Conservation (phyloP, 2,888 invertebrate genomes). For the Parnassius smintheus region DNA sequence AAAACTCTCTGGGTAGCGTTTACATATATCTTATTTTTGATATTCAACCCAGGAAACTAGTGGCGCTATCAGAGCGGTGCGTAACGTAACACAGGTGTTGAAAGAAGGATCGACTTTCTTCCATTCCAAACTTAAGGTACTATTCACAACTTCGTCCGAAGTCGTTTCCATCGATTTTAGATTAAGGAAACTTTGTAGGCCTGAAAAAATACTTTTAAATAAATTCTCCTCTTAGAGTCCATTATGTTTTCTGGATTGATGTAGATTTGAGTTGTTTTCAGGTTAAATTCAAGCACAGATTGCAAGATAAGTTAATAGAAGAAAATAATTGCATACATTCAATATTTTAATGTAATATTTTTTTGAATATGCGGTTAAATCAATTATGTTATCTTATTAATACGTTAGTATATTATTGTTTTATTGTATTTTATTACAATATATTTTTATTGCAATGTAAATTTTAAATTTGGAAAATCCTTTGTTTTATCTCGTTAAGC, state of each 20-base stretch:
- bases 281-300: conserved; percentile 2
- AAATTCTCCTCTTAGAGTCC: conserved; percentile 49
- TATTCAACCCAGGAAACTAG: conserved; percentile 46
- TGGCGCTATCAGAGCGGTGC: conserved; percentile 60
- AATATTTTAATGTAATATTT: too few relatives aligned
- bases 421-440: too few relatives aligned
- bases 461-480: too few relatives aligned
- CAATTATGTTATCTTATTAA: too few relatives aligned
- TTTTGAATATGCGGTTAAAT: too few relatives aligned
- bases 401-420: too few relatives aligned
- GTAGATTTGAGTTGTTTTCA: conserved; percentile 21
- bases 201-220: conserved; percentile 73
- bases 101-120: conserved; percentile 68
- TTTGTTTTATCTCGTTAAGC: too few relatives aligned
- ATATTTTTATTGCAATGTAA: too few relatives aligned
- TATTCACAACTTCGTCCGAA: conserved; percentile 73
- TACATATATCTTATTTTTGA: conserved; percentile 56
- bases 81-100: conserved; percentile 73
- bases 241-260: conserved; percentile 10
- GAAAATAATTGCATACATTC: too few relatives aligned
- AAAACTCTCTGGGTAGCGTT: conserved; percentile 32
- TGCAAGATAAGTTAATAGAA: neutral
- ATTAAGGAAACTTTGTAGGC: conserved; percentile 74
- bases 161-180: conserved; percentile 77
- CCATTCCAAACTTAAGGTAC: conserved; percentile 70